These are phyloP conservation scores for Buceros bicornis DNA, from an alignment of 2,797 vertebrate genomes.

Conservation along the genomic window DNA sequence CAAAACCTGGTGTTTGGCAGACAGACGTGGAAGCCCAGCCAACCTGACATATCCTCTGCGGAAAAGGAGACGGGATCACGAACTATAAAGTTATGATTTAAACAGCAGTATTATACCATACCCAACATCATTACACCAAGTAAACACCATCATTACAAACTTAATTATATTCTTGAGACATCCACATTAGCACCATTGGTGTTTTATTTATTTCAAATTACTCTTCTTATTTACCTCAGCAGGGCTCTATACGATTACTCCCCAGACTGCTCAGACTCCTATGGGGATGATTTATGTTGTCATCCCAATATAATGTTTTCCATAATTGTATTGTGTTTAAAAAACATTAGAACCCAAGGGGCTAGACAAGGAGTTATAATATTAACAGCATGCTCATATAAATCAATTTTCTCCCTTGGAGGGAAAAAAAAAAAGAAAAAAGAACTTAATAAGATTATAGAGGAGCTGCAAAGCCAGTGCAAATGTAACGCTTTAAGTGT, in stretches of 20 bases:
- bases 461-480: constrained; percentile 24
- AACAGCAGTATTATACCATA: constrained; percentile 14
- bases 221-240: constrained; percentile 79
- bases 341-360: constrained; percentile 77
- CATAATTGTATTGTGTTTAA: constrained; percentile 76
- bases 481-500: neutral
- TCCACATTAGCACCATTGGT: constrained; percentile 79
- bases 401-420: constrained; percentile 83
- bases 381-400: constrained; percentile 73
- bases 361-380: constrained; percentile 76
- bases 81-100: constrained; percentile 44
- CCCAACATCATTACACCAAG: constrained; percentile 43
- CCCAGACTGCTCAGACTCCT: constrained; percentile 59
- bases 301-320: constrained; percentile 73
- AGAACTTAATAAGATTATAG: constrained; percentile 28
- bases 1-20: constrained; percentile 32
- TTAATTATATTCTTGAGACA: constrained; percentile 64
- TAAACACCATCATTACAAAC: constrained; percentile 59
- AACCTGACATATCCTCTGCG: constrained; percentile 32
- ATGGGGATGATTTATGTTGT: constrained; percentile 78
- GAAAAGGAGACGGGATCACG: neutral
- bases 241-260: constrained; percentile 62
- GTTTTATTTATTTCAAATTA: constrained; percentile 84
- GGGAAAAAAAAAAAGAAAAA: constrained; percentile 31
- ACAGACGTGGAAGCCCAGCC: constrained; percentile 18